phyloP scores from a whole-genome alignment of 2,797 vertebrate genomes.

The Austrolebias charrua region DNA sequence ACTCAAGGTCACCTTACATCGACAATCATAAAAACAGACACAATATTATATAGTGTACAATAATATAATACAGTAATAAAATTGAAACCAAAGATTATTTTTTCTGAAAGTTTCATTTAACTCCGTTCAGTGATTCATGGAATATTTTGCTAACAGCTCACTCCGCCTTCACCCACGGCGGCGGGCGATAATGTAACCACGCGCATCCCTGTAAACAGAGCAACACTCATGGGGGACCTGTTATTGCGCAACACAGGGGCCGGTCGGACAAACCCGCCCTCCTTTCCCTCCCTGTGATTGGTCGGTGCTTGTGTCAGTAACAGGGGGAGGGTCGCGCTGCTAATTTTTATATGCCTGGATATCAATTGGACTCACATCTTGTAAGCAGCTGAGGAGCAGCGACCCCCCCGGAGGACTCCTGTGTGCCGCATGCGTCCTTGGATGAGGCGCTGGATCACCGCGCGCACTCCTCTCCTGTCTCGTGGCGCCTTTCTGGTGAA shows the following conservation, averaged over 20 bases:
- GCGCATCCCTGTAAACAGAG: background rate
- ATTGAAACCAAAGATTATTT: too few relatives aligned
- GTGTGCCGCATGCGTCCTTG: conserved; percentile 28
- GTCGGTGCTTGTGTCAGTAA: conserved; percentile 73
- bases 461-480: conserved; percentile 34
- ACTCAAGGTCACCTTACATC: too few relatives aligned
- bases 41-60: too few relatives aligned
- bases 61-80: too few relatives aligned
- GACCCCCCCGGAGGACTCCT: conserved; percentile 16
- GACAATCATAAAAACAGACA: too few relatives aligned
- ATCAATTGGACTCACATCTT: conserved; percentile 74
- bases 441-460: conserved; percentile 32
- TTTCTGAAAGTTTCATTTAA: too few relatives aligned
- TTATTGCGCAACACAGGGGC: conserved; percentile 65
- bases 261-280: conserved; percentile 58
- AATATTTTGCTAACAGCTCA: too few relatives aligned
- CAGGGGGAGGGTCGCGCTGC: conserved; percentile 64
- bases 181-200: too few relatives aligned
- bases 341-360: conserved; percentile 74
- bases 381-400: conserved; percentile 54
- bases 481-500: conserved; percentile 28
- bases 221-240: conserved; percentile 20
- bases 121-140: too few relatives aligned
- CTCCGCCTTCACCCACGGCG: too few relatives aligned
- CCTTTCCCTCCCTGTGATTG: conserved; percentile 70